Evolutionary conservation across 2,113 vertebrate species (phyloP).

Genomic region (Scolopax mira): DNA sequence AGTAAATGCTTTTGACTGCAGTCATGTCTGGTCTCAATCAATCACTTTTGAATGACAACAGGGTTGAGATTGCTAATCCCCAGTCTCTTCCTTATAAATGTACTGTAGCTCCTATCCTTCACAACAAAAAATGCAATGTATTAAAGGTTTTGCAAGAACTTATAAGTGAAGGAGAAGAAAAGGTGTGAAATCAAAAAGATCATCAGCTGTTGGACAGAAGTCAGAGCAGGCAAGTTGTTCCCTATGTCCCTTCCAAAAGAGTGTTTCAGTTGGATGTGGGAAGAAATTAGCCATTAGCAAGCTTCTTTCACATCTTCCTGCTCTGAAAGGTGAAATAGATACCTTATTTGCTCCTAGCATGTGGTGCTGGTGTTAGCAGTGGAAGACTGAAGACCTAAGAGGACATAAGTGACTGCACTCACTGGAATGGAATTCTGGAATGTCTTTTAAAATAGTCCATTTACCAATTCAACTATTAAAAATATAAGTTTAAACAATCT

Average conservation of each 20-base stretch:
- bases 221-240: not conserved
- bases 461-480: not conserved
- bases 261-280: not conserved
- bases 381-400: not conserved
- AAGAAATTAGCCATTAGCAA: not conserved
- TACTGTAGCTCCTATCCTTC: not conserved
- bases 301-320: not conserved
- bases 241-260: not conserved
- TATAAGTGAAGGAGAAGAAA: not conserved
- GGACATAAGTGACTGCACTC: not conserved
- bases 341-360: not conserved
- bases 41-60: not conserved
- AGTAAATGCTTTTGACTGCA: not conserved
- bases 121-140: not conserved
- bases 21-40: not conserved
- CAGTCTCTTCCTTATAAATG: not conserved
- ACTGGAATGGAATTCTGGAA: not conserved
- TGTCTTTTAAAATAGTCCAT: not conserved
- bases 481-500: not conserved
- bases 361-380: not conserved
- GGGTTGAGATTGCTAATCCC: not conserved
- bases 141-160: not conserved
- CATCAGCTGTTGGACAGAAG: not conserved
- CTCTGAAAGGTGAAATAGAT: not conserved
- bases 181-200: not conserved